phyloP scores from a whole-genome alignment of 2,113 vertebrate genomes.

The mouse (Mus musculus) region GRCm39 chr8:12906501-12907000 shows the following conservation, averaged over 20 bases:
- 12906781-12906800: background rate
- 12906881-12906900: background rate
- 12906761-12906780: background rate
- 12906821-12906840: background rate
- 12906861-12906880: background rate
- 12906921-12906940: slow-evolving; percentile 91
- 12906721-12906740: background rate
- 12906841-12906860: background rate
- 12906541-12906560: background rate
- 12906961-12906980: slow-evolving; percentile 97
- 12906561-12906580: accelerated
- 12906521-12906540: background rate
- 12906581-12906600: accelerated
- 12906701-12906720: accelerated
- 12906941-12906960: slow-evolving; percentile 98
- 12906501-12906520: background rate
- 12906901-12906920: slow-evolving; percentile 3
- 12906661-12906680: background rate
- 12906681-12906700: accelerated
- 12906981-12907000: slow-evolving; percentile 98
- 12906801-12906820: background rate
- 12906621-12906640: background rate
- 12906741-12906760: background rate
- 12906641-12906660: background rate
- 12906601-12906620: background rate